phyloP scores from a whole-genome alignment of 2,797 vertebrate genomes.

The Sphenodon punctatus region DNA sequence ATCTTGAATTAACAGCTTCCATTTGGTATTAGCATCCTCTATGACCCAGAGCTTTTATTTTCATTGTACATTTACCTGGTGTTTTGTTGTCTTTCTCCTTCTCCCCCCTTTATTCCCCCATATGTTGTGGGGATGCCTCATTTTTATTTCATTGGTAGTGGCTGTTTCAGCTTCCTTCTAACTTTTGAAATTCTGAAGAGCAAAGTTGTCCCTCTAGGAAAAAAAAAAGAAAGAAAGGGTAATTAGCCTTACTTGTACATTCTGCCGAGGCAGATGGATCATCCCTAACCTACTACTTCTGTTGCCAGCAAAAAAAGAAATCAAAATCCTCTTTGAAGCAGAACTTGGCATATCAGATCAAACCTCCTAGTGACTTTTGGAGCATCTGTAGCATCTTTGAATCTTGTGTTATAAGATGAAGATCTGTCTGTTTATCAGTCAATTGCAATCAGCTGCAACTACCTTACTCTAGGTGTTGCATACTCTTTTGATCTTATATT shows the following conservation, averaged over 20 bases:
- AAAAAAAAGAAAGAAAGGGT: neutral
- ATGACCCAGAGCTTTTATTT: neutral
- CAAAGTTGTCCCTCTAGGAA: neutral
- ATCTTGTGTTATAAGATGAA: neutral
- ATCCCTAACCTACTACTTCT: conserved; percentile 34
- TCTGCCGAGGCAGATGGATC: conserved; percentile 18
- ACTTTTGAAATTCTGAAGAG: neutral
- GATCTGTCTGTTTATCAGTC: neutral
- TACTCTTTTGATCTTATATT: neutral
- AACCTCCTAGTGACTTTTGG: conserved; percentile 30
- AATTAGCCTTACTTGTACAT: conserved; percentile 19
- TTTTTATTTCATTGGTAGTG: neutral
- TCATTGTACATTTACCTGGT: neutral
- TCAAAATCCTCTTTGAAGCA: conserved; percentile 1
- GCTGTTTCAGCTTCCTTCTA: neutral
- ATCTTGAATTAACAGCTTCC: neutral
- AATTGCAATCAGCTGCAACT: neutral
- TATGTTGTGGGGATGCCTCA: neutral
- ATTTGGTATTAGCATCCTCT: neutral
- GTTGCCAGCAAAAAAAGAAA: neutral
- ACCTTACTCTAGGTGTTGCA: neutral
- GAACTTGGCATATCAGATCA: neutral
- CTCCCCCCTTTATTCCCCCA: neutral
- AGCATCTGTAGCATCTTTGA: neutral
- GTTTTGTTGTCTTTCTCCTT: neutral